Base-by-base conservation (phyloP, 2,888 invertebrate genomes). In the Diabrotica balteata region DNA sequence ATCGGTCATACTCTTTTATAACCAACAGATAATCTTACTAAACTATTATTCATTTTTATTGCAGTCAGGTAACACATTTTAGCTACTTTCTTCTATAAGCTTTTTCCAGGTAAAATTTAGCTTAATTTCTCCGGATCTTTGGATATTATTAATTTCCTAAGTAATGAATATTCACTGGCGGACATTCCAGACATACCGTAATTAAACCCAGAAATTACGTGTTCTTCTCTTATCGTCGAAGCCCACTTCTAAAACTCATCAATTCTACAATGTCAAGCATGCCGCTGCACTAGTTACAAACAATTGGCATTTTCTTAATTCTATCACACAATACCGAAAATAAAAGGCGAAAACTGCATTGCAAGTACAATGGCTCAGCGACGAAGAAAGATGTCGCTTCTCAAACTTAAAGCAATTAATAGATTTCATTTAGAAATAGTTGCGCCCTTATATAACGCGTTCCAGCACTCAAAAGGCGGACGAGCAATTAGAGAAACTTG, bases 401-500 rank as follows among this genome's bases (percentile, higher is more conserved):
- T 4, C 32, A 45, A 52, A 58, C 58, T 58, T 46, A 46, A 22
- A 52, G 46, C 64, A 58, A 64, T 58, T 64, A 64, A 64, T 64
- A 64, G 58, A 58, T 51, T 49, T 55, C 54, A 54, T 62, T 64
- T 59, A 46, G 46, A 64, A 64, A 58, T 64, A 64, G 64, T 64
- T 58, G 51, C 17, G 42, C 49, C 17, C 46, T 62, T 43, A 52
- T 46, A 42, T 32, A 51, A 58, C 52, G 42, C 57, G 49, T 52
- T 44, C 55, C 8, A 11, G 55, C 42, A 46, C 50, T 50, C 57
- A 63, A 63, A 63, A 64, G 46, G 46, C 44, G 46, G 7, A 44
- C 43, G 58, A 72, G 68, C 65, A 73, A 71, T 73, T 70, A 73
- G 62, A 67, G 68, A 69, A 69, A 71, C 66, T 68, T 57, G 60